Percentiles rank a stretch among this genome's conserved stretches.
phyloP scores from a whole-genome alignment of 2,888 invertebrate species.

The Luperina testacea region DNA sequence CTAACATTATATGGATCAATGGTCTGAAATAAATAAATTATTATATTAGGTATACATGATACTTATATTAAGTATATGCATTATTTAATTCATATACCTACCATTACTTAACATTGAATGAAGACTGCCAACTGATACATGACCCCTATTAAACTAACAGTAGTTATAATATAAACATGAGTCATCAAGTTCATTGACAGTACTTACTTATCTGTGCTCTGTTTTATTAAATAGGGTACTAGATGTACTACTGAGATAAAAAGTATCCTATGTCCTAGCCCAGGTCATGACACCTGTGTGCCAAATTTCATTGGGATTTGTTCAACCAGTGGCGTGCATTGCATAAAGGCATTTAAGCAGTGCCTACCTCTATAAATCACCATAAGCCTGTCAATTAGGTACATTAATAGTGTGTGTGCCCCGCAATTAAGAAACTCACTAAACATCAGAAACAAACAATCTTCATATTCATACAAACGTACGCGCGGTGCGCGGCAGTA shows the following conservation, averaged over 20 bases:
- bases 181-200: slow-evolving; percentile 67
- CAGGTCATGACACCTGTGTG: background rate
- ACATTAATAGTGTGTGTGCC: no score
- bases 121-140: background rate
- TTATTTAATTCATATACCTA: background rate
- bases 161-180: slow-evolving; percentile 45
- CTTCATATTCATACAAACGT: no score
- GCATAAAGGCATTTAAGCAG: no score
- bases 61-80: no score
- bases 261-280: background rate
- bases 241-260: background rate
- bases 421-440: no score
- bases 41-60: background rate
- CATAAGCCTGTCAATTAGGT: no score
- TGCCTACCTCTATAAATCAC: no score
- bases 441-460: no score
- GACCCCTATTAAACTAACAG: slow-evolving; percentile 50
- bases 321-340: background rate
- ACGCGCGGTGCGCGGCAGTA: no score
- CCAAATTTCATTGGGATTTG: background rate
- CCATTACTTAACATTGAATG: slow-evolving; percentile 21
- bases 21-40: no score
- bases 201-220: slow-evolving; percentile 24
- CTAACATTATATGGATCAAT: no score
- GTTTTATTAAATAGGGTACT: slow-evolving; percentile 19